Conservation (phyloP, 2,113 vertebrate genomes). For the Trochalopteron elliotii region DNA sequence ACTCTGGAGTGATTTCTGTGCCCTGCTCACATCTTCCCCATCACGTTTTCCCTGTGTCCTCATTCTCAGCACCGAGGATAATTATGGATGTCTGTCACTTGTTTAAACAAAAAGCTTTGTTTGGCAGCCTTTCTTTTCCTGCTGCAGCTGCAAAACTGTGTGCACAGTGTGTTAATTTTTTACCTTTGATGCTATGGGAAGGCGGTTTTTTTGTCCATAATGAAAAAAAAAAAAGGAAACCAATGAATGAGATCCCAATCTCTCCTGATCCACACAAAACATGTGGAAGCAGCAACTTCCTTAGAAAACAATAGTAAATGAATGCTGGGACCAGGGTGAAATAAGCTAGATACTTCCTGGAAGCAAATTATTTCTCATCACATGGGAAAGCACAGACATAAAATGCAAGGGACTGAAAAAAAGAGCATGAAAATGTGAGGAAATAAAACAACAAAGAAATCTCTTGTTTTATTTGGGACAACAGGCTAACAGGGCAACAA, state of each 20-base stretch:
- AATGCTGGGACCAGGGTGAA: conserved; percentile 8
- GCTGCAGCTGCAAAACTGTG: conserved; percentile 49
- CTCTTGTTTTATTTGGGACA: background rate
- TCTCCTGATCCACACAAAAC: background rate
- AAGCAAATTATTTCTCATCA: background rate
- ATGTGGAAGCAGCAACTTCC: conserved; percentile 35
- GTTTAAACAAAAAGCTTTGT: conserved; percentile 50
- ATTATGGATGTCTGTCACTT: conserved; percentile 19
- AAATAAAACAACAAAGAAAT: background rate
- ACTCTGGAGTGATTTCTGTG: background rate
- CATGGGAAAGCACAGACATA: background rate
- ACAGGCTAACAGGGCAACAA: background rate
- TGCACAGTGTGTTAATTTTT: conserved; percentile 66
- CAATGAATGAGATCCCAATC: conserved; percentile 32
- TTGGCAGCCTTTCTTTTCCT: conserved; percentile 56
- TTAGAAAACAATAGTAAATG: conserved; percentile 21
- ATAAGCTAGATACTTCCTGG: conserved; percentile 31
- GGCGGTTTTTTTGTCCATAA: background rate
- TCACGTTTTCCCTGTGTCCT: background rate
- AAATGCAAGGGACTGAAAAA: background rate
- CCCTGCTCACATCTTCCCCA: background rate
- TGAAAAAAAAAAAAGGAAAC: background rate
- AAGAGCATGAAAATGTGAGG: background rate
- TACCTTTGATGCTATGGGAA: conserved; percentile 37
- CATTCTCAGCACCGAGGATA: background rate